Evolutionary conservation across 2,888 invertebrate genomes (phyloP).

Genomic region (Cerastis leucographa): DNA sequence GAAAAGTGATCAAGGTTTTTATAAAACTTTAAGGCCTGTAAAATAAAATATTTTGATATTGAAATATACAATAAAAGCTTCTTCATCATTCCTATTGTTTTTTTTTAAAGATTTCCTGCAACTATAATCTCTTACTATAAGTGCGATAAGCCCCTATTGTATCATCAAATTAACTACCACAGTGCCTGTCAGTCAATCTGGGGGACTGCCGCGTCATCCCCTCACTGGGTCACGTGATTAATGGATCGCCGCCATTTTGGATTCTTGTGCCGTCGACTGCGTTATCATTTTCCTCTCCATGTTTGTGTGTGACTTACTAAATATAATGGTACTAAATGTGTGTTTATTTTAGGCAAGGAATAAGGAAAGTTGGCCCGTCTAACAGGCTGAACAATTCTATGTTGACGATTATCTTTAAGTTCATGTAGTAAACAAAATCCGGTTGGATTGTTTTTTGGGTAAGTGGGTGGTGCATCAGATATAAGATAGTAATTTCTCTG

Average conservation of each 20-base stretch:
- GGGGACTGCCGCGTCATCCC: constrained; percentile 63
- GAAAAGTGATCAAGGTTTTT: background rate
- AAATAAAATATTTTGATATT: no score
- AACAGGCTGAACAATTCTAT: background rate
- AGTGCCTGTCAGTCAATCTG: constrained; percentile 69
- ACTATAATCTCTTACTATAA: constrained; percentile 13
- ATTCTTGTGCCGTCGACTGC: constrained; percentile 62
- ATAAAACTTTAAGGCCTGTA: no score
- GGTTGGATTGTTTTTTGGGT: background rate
- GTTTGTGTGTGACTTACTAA: constrained; percentile 44
- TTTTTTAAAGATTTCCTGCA: background rate
- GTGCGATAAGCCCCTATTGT: constrained; percentile 33
- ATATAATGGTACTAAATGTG: constrained; percentile 15
- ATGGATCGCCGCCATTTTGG: constrained; percentile 72
- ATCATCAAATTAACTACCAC: constrained; percentile 64
- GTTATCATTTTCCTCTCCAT: constrained; percentile 63
- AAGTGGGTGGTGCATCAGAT: no score
- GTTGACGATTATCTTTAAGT: background rate
- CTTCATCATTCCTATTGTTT: background rate
- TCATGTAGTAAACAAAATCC: background rate
- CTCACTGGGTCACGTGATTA: constrained; percentile 71
- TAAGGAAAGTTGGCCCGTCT: background rate
- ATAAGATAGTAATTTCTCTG: no score
- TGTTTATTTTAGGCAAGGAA: background rate
- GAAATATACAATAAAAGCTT: no score